phyloP scores from a whole-genome alignment of 2,888 invertebrate genomes.

The Malthinus seriepunctatus region DNA sequence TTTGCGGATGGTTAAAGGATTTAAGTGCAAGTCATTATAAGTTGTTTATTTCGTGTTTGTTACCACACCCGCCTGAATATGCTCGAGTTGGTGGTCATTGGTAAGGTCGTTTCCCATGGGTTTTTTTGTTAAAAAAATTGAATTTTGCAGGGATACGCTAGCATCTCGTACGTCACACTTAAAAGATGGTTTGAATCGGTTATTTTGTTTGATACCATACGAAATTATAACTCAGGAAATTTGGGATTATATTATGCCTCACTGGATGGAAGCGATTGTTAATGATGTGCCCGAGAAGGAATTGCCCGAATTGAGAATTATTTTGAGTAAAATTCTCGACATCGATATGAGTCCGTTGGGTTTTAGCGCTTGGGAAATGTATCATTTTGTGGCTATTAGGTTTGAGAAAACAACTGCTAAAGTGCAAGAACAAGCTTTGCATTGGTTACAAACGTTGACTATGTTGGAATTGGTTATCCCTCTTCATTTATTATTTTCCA shows the following conservation, averaged over 20 bases:
- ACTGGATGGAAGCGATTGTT: constrained; percentile 98
- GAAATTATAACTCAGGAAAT: constrained; percentile 95
- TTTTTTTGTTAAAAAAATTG: not conserved
- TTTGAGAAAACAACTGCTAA: constrained; percentile 80
- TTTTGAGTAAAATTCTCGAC: constrained; percentile 92
- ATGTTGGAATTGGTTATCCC: constrained; percentile 90
- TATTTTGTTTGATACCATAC: constrained; percentile 96
- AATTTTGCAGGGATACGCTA: constrained; percentile 71
- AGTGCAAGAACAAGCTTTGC: constrained; percentile 84
- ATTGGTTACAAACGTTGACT: constrained; percentile 87
- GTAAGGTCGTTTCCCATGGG: constrained; percentile 59
- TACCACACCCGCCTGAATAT: constrained; percentile 96
- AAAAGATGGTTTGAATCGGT: constrained; percentile 90
- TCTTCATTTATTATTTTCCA: constrained; percentile 80
- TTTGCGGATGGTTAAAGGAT: constrained; percentile 88
- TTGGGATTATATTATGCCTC: constrained; percentile 98
- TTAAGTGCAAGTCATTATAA: constrained; percentile 84
- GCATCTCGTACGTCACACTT: constrained; percentile 88
- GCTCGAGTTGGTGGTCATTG: constrained; percentile 96
- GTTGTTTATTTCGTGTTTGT: constrained; percentile 88
- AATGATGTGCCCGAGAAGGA: constrained; percentile 91
- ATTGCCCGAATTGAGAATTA: constrained; percentile 78
- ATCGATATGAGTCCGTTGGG: constrained; percentile 94
- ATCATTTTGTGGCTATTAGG: constrained; percentile 87
- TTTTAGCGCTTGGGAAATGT: constrained; percentile 92